Percentiles rank a stretch among this genome's conserved stretches.
phyloP scores from a whole-genome alignment of 2,888 invertebrate species.

The Tetragonisca angustula region DNA sequence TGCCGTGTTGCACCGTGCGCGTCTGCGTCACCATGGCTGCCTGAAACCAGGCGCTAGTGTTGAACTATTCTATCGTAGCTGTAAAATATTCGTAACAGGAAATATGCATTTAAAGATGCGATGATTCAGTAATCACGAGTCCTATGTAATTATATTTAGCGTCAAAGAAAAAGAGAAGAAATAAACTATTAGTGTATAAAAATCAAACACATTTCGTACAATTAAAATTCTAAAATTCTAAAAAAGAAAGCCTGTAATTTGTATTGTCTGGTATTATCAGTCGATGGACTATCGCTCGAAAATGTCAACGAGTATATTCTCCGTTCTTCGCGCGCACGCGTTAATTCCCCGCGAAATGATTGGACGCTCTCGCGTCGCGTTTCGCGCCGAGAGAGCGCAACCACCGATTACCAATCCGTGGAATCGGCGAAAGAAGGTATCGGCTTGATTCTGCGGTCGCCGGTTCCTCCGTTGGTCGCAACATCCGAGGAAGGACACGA shows the following conservation, averaged over 20 bases:
- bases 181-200: no score
- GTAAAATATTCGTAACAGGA: no score
- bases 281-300: no score
- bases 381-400: slow-evolving; percentile 37
- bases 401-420: slow-evolving; percentile 48
- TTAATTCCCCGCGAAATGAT: slow-evolving; percentile 1
- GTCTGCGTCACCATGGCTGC: slow-evolving; percentile 48
- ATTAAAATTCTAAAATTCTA: neutral
- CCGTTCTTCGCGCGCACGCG: no score
- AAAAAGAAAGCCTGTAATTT: neutral
- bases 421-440: slow-evolving; percentile 47
- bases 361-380: slow-evolving; percentile 12
- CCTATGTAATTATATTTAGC: no score
- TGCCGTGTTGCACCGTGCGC: slow-evolving; percentile 28
- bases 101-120: neutral
- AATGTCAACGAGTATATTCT: no score
- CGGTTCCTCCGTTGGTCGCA: slow-evolving; percentile 48
- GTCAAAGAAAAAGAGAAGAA: neutral
- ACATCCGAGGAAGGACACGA: slow-evolving; percentile 53
- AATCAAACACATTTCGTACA: neutral
- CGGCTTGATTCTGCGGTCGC: slow-evolving; percentile 39
- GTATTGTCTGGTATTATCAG: no score
- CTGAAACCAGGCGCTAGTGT: slow-evolving; percentile 47
- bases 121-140: no score
- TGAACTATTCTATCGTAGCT: neutral